These are phyloP conservation scores for Stomorhina lunata DNA, from an alignment of 2,888 invertebrate species.

Conservation along the genomic window DNA sequence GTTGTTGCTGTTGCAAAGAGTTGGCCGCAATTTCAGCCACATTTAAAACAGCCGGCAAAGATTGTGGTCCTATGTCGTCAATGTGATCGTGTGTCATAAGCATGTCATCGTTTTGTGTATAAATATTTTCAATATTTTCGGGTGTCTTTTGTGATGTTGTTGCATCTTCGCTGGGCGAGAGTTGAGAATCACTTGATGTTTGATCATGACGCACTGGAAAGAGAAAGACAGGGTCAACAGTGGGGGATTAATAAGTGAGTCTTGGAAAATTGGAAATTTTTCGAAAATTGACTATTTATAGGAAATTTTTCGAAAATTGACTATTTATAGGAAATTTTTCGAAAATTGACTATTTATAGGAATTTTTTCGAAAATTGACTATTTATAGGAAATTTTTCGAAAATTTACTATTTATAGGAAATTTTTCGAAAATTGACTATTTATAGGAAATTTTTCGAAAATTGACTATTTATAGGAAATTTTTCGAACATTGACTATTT, in stretches of 20 bases:
- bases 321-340: too few relatives aligned
- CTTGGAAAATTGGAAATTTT: too few relatives aligned
- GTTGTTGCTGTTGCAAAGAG: slow-evolving; percentile 48
- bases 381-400: too few relatives aligned
- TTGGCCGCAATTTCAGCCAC: slow-evolving; percentile 48
- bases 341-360: too few relatives aligned
- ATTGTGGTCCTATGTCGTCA: slow-evolving; percentile 73
- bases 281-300: too few relatives aligned
- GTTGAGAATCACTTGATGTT: slow-evolving; percentile 79
- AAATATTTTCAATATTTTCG: slow-evolving; percentile 69
- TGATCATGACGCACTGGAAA: slow-evolving; percentile 84
- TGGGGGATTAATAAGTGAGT: not conserved
- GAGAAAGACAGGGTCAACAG: not conserved
- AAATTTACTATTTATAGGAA: too few relatives aligned
- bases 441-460: too few relatives aligned
- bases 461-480: too few relatives aligned
- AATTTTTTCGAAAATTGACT: too few relatives aligned
- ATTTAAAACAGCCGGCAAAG: slow-evolving; percentile 72
- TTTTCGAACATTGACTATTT: too few relatives aligned
- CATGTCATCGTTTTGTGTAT: slow-evolving; percentile 66
- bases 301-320: too few relatives aligned
- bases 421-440: too few relatives aligned
- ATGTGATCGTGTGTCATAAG: slow-evolving; percentile 46
- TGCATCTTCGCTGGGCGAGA: slow-evolving; percentile 79
- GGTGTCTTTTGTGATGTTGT: slow-evolving; percentile 71